Base-by-base conservation (phyloP, 2,888 invertebrate species). In the Cataglyphis albicans region DNA sequence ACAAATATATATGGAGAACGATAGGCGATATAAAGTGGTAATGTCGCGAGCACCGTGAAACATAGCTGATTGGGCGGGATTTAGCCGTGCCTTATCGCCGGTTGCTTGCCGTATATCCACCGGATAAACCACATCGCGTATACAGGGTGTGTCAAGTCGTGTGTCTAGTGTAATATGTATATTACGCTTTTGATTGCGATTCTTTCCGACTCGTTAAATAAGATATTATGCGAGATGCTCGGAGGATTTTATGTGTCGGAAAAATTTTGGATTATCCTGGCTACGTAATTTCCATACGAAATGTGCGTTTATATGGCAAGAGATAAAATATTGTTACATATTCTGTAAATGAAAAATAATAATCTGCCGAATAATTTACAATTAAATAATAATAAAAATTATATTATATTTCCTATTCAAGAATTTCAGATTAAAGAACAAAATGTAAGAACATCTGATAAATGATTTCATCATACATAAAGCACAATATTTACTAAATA, bases 21-120 rank as follows among this genome's bases (percentile, higher is more conserved):
- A 91, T 91, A 91, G 86, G 86, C 83, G 89, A 89, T 90, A 91
- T 90, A 90, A 88, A 90, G 85, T 86, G 88, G 91, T 87, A 89
- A 90, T 89, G 91, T 89, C 88, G 87, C 88, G 83, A 74, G 85
- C 83, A 86, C 85, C 87, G 87, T 90, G 89, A 91, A 91, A 89
- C 89, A 90, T 87, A 88, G 87, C 86, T 86, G 90, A 91, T 91
- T 88, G 89, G 90, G 85, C 88, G 87, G 90, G 86, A n/a, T 87
- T 87, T 86, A 90, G 88, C 87, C 88, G 88, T 85, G 86, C 87
- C 89, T 91, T 91, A 92, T 91, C 91, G 88, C 68, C 59, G 78
- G 67, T 78, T 61, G 75, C 84, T 67, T 78, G 83, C 74, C 84
- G 83, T 73, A 82, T 86, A 83, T 89, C 76, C 83, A 84, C 64